phyloP scores from a whole-genome alignment of 2,888 invertebrate genomes.

The Eubasilissa splendida region DNA sequence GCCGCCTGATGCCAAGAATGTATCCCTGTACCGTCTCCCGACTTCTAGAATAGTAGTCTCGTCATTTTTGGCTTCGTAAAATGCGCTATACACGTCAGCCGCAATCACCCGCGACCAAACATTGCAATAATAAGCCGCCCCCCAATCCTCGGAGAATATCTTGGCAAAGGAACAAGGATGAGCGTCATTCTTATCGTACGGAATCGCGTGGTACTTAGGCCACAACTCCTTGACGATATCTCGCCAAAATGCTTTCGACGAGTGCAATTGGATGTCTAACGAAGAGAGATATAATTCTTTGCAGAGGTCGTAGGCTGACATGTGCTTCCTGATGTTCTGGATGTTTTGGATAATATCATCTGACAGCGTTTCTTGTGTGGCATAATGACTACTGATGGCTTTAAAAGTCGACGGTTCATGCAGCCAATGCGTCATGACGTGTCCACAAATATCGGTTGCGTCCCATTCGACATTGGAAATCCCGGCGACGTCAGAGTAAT shows the following conservation, averaged over 20 bases:
- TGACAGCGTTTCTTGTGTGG: conserved; percentile 81
- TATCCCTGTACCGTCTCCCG: conserved; percentile 84
- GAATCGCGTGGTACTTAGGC: conserved; percentile 85
- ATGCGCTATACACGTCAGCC: conserved; percentile 91
- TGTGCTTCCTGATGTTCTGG: conserved; percentile 77
- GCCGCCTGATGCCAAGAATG: conserved; percentile 88
- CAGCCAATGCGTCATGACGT: conserved; percentile 88
- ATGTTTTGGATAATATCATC: conserved; percentile 77
- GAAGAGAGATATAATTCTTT: conserved; percentile 86
- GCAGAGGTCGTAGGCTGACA: conserved; percentile 86
- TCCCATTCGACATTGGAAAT: conserved; percentile 95
- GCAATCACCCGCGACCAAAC: conserved; percentile 93
- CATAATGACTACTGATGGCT: conserved; percentile 82
- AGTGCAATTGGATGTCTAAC: conserved; percentile 87
- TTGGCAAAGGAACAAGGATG: conserved; percentile 89
- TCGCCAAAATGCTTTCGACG: conserved; percentile 86
- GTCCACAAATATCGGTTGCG: conserved; percentile 86
- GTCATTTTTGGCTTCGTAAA: conserved; percentile 78
- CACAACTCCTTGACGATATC: conserved; percentile 84
- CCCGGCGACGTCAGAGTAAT: conserved; percentile 89
- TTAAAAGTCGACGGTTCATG: conserved; percentile 76
- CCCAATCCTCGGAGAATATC: conserved; percentile 88
- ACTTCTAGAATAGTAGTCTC: conserved; percentile 73
- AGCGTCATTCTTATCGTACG: conserved; percentile 83
- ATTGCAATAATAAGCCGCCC: conserved; percentile 88